phyloP scores from a whole-genome alignment of 2,113 vertebrate species.

The Sphaerodactylus townsendi region DNA sequence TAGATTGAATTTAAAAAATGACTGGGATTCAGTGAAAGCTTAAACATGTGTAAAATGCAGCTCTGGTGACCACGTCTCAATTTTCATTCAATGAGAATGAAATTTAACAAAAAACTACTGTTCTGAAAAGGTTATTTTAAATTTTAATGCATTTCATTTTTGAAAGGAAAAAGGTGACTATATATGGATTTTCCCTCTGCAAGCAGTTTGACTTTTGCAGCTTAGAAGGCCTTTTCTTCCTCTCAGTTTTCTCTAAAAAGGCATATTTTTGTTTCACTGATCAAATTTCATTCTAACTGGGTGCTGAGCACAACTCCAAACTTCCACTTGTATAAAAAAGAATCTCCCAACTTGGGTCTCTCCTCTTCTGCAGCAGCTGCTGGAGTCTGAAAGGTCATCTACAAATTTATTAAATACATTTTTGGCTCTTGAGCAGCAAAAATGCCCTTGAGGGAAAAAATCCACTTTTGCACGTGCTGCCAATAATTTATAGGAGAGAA shows the following conservation, averaged over 20 bases:
- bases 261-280: background rate
- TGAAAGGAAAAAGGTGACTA: background rate
- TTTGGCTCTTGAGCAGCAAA: slow-evolving; percentile 26
- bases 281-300: background rate
- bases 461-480: accelerated
- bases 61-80: accelerated
- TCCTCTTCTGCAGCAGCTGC: background rate
- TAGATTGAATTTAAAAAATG: background rate
- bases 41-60: background rate
- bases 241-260: background rate
- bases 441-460: background rate
- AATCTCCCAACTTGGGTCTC: background rate
- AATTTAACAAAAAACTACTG: background rate
- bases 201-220: background rate
- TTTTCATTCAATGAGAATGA: background rate
- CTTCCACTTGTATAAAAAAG: background rate
- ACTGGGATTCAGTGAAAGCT: background rate
- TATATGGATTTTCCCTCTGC: background rate
- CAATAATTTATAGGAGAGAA: background rate
- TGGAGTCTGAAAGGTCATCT: background rate
- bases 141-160: slow-evolving; percentile 7
- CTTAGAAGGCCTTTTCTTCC: background rate
- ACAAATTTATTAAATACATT: background rate
- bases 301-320: background rate
- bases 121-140: background rate